Conservation (phyloP, 1,140 invertebrate genomes). For the Brachionus paranguensis region DNA sequence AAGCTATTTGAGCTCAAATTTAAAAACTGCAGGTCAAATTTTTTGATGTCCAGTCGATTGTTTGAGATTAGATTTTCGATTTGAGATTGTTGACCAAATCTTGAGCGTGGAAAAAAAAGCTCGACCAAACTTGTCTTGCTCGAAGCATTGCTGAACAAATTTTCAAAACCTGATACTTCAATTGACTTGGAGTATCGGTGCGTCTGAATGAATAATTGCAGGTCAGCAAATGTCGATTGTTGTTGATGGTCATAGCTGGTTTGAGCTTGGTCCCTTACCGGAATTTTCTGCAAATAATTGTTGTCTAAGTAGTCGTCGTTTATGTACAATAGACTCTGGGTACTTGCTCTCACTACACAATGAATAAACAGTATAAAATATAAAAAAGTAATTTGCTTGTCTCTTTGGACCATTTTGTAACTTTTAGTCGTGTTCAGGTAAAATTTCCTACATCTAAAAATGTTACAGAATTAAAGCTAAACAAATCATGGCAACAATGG, state of each 20-base stretch:
- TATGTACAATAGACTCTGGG: not conserved
- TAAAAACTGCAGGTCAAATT: not conserved
- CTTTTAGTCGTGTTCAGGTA: not conserved
- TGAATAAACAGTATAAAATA: not conserved
- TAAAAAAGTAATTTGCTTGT: not conserved
- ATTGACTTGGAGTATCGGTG: slow-evolving; percentile 13
- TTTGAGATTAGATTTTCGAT: not conserved
- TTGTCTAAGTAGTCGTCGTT: not conserved
- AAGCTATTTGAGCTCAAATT: slow-evolving; percentile 13
- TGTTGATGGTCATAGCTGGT: not conserved
- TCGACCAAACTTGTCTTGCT: not conserved
- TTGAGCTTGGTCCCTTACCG: not conserved
- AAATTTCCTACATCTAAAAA: slow-evolving; percentile 30
- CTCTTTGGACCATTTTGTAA: not conserved
- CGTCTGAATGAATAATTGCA: not conserved
- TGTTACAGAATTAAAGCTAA: not conserved
- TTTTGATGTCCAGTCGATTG: not conserved
- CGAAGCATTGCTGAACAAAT: not conserved
- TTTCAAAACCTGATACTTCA: not conserved
- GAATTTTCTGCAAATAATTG: not conserved
- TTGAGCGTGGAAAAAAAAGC: slow-evolving; percentile 13
- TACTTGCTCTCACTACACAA: not conserved
- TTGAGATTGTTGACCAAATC: not conserved
- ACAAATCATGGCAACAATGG: not conserved
- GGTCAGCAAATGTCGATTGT: not conserved